phyloP scores from a whole-genome alignment of 1,140 invertebrate species.

The Zaprionus inermis region DNA sequence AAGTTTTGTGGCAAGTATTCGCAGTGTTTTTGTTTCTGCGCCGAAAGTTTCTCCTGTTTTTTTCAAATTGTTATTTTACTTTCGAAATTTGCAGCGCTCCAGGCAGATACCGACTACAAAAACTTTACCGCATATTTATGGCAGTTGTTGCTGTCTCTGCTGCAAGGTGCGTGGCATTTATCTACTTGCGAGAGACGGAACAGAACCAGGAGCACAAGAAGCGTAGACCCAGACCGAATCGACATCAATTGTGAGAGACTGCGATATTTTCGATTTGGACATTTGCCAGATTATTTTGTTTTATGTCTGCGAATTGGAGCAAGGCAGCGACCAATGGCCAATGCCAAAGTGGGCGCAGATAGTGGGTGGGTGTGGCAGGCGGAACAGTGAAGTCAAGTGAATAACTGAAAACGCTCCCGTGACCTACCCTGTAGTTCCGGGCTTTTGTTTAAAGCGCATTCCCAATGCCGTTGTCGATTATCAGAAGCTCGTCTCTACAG shows the following conservation, averaged over 20 bases:
- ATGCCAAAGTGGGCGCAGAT: neutral
- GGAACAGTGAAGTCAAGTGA: slow-evolving; percentile 1
- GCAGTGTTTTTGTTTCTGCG: slow-evolving; percentile 43
- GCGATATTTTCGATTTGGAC: slow-evolving; percentile 31
- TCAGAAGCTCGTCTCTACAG: slow-evolving; percentile 99
- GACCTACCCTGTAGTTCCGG: slow-evolving; percentile 99
- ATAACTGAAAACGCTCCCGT: slow-evolving; percentile 89
- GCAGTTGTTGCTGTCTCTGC: slow-evolving; percentile 60
- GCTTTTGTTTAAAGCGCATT: slow-evolving; percentile 96
- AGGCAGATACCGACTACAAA: slow-evolving; percentile 58
- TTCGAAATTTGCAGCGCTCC: slow-evolving; percentile 61
- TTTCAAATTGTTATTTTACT: slow-evolving; percentile 78
- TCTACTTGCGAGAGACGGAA: no score
- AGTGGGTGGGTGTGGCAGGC: neutral
- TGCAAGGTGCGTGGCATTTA: slow-evolving; percentile 48
- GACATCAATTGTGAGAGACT: slow-evolving; percentile 15
- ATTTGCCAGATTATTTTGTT: slow-evolving; percentile 46
- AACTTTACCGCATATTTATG: slow-evolving; percentile 71
- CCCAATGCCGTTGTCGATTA: slow-evolving; percentile 85
- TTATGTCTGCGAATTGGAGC: slow-evolving; percentile 20
- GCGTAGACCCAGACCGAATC: slow-evolving; percentile 5
- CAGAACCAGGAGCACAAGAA: neutral
- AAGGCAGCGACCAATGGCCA: neutral
- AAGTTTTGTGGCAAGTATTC: slow-evolving; percentile 69
- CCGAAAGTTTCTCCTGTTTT: slow-evolving; percentile 61